Evolutionary conservation across 2,113 vertebrate genomes (phyloP).

Genomic region (Takifugu flavidus): DNA sequence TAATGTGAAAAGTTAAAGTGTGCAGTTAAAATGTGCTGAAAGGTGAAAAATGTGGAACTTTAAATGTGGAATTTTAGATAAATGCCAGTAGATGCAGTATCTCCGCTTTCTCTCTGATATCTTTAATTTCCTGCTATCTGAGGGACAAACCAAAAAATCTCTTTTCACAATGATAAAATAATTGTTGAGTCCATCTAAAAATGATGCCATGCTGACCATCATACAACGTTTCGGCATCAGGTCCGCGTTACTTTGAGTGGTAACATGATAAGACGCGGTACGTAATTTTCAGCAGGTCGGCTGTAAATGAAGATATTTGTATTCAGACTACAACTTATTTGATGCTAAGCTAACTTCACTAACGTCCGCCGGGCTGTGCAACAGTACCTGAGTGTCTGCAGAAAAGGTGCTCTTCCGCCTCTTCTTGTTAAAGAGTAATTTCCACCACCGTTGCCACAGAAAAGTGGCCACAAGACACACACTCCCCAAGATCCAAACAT

Average conservation of each 20-base stretch:
- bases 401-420: constrained; percentile 59
- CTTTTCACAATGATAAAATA: no score
- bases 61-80: no score
- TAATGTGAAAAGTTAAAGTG: no score
- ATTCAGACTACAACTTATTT: no score
- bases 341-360: no score
- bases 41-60: no score
- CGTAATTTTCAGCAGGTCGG: neutral
- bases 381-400: constrained; percentile 77
- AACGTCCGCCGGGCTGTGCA: neutral
- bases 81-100: no score
- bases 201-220: neutral
- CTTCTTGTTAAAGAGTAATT: constrained; percentile 73
- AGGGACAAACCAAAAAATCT: neutral
- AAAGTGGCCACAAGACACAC: constrained; percentile 83
- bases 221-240: neutral
- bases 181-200: no score
- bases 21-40: no score
- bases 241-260: neutral
- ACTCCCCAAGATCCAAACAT: constrained; percentile 83
- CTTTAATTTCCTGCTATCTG: neutral
- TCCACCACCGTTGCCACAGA: constrained; percentile 83
- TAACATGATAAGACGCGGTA: constrained; percentile 6
- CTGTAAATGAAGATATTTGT: no score
- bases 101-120: neutral